These are phyloP conservation scores for Aldabrachelys gigantea DNA, from an alignment of 2,113 vertebrate species.

Conservation along the genomic window DNA sequence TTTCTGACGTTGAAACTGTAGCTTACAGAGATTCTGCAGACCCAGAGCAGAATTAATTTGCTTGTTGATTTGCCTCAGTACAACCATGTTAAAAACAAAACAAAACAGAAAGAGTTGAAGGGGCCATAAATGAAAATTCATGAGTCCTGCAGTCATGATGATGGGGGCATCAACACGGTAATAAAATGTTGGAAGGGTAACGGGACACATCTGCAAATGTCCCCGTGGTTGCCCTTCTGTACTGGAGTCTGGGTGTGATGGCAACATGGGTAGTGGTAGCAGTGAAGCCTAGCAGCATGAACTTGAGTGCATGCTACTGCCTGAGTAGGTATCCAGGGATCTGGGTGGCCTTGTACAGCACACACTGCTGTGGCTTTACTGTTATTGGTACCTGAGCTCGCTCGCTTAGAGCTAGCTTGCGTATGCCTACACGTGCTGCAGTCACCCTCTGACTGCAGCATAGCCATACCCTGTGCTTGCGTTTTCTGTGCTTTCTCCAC, in stretches of 20 bases:
- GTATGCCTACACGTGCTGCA: no score
- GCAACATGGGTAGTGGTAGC: background rate
- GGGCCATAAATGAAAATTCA: background rate
- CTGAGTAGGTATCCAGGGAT: background rate
- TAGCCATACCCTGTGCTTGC: background rate
- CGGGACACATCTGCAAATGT: background rate
- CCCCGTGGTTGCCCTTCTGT: background rate
- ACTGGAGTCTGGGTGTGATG: background rate
- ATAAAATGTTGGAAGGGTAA: background rate
- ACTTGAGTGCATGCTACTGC: background rate
- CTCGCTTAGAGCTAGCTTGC: background rate
- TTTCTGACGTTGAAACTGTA: background rate
- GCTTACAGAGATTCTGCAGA: background rate
- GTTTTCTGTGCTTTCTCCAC: background rate
- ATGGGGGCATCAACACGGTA: background rate
- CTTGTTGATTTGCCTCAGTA: background rate
- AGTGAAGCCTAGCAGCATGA: background rate
- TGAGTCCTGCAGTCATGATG: fast-evolving
- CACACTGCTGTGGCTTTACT: background rate
- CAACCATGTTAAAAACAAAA: background rate
- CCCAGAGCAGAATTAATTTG: background rate
- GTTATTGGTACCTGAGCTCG: background rate
- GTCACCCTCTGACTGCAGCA: background rate
- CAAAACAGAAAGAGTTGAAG: no score
- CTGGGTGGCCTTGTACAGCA: background rate